Conservation (phyloP, 30 jellyfish, hydroid and myxozoan species). For the Aurelia aurita complex sp. Pacific region DNA sequence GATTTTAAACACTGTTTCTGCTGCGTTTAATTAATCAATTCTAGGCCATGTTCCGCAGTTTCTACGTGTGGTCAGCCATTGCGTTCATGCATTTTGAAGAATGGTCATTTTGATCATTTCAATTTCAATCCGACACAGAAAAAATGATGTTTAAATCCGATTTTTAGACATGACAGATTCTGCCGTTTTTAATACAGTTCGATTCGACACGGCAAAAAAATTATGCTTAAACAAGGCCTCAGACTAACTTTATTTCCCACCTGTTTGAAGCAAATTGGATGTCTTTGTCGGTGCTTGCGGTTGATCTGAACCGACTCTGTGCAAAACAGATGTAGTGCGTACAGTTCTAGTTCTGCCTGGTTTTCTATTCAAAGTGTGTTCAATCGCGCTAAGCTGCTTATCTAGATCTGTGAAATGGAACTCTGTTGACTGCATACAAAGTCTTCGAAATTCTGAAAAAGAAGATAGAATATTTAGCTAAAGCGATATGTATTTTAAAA, state of each 20-base stretch:
- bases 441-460: conserved; percentile 50
- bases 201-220: neutral
- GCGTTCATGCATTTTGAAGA: too few species aligned
- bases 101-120: too few species aligned
- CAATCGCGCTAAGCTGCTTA: conserved; percentile 78
- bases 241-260: conserved; percentile 1
- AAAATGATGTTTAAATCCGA: too few species aligned
- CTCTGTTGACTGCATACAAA: conserved; percentile 86
- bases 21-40: too few species aligned
- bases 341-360: conserved; percentile 76
- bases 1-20: too few species aligned
- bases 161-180: too few species aligned
- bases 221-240: neutral
- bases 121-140: too few species aligned
- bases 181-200: too few species aligned
- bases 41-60: too few species aligned
- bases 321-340: conserved; percentile 58
- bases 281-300: conserved; percentile 52
- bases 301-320: conserved; percentile 61
- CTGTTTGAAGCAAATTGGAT: conserved; percentile 80
- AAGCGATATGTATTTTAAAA: too few species aligned
- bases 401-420: conserved; percentile 91
- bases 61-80: too few species aligned
- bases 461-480: neutral
- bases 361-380: conserved; percentile 38